Evolutionary conservation across 2,797 vertebrate genomes (phyloP).

Genomic region (Poecile montanus): DNA sequence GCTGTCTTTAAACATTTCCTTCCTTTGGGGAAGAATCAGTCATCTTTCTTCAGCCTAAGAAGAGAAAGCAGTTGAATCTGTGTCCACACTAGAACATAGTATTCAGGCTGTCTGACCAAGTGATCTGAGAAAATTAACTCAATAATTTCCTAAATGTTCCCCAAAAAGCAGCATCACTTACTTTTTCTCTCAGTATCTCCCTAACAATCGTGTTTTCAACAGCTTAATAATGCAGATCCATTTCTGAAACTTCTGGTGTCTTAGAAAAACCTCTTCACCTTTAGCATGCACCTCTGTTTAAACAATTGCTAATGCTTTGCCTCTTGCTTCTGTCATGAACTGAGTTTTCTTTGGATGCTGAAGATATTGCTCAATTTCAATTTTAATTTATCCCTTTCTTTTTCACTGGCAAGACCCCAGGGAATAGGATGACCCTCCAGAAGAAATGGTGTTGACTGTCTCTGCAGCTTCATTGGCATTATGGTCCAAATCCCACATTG

Average conservation of each 20-base stretch:
- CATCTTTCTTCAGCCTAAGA: background rate
- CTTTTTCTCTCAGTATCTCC: background rate
- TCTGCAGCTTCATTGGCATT: background rate
- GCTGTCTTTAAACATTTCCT: background rate
- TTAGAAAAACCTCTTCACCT: background rate
- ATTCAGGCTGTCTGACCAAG: background rate
- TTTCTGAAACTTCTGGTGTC: background rate
- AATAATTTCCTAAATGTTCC: background rate
- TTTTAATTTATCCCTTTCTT: background rate
- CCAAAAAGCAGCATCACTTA: background rate
- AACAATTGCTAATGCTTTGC: background rate
- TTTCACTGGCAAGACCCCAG: background rate
- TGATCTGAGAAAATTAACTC: background rate
- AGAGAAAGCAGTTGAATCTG: background rate
- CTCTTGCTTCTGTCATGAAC: background rate
- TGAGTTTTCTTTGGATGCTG: background rate
- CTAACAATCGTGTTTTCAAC: background rate
- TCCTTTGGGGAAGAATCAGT: background rate
- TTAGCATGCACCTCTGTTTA: background rate
- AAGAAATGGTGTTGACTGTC: background rate
- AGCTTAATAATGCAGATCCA: background rate
- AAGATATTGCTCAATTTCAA: background rate
- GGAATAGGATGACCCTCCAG: background rate
- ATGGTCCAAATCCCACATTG: background rate
- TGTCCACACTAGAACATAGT: background rate